phyloP scores from a whole-genome alignment of 2,797 vertebrate species.

The Sebastes oblongus region DNA sequence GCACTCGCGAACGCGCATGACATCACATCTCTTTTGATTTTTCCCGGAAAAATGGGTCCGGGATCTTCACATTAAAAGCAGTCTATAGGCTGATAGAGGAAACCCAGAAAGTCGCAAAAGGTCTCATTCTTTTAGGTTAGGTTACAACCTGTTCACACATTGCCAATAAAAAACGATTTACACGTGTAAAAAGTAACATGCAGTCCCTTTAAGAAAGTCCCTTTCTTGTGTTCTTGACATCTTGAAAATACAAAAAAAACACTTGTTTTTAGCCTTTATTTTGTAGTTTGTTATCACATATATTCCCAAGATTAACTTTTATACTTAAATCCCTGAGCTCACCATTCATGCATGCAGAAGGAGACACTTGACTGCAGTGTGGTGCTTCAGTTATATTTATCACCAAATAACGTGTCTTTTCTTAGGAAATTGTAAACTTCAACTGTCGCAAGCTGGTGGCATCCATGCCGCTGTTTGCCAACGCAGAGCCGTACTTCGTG shows the following conservation, averaged over 20 bases:
- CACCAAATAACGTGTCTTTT: conserved; percentile 1
- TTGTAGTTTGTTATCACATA: neutral
- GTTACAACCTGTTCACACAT: no score
- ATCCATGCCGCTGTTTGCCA: conserved; percentile 94
- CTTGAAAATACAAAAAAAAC: neutral
- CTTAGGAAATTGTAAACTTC: conserved; percentile 94
- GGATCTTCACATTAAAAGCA: no score
- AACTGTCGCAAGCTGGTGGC: conserved; percentile 96
- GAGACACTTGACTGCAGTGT: neutral
- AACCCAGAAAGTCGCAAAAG: no score
- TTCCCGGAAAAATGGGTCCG: no score
- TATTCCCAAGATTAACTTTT: neutral
- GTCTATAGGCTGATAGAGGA: no score
- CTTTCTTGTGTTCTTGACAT: neutral
- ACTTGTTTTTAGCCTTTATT: neutral
- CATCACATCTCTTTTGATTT: no score
- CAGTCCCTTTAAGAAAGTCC: no score
- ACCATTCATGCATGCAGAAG: neutral
- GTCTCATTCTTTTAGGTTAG: no score
- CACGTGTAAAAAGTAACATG: no score
- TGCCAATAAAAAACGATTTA: no score
- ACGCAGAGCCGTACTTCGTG: conserved; percentile 94
- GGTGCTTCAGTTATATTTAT: neutral
- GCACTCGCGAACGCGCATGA: no score
- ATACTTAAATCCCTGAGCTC: neutral